Evolutionary conservation across 2,888 invertebrate genomes (phyloP), one percentile per base, ranked within the genome.

Genomic region (Mechanitis mazaeus): DNA sequence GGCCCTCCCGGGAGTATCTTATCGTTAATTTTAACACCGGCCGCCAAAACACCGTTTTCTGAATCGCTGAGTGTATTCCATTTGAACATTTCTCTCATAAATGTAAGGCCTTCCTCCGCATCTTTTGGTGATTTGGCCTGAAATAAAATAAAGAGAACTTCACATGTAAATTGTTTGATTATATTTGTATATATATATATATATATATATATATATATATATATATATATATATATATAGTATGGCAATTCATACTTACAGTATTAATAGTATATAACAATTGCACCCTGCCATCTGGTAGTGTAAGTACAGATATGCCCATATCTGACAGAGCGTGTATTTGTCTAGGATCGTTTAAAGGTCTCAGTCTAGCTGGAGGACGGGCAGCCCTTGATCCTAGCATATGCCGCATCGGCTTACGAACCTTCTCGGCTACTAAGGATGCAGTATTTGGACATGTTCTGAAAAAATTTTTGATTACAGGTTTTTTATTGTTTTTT

Each of bases 1-100:
- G 98, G 97, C 0, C 98, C 97, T 0, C 96, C 97, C 65, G 93
- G 76, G 62, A 84, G 77, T 7, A 88, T 67, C 31, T 71, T 75
- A 7, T 78, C 79, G 4, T 73, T 68, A 2, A 84, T 68, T 5
- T 72, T 75, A 2, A 88, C 76, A 0, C 79, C 88, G 2, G 79
- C 81, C 0, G 89, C 78, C 0, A 81, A 76, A 1, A 89, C 87
- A 1, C 87, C 87, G 68, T 86, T 87, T 56, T 87, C 89, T 28
- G 75, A 69, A 60, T 94, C 94, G 75, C 95, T 93, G 65, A 94
- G 85, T 71, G 95, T 95, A 58, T 96, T 96, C 69, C 97, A 89
- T 77, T 97, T 96, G 1, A 97, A 93, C 97, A 99, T 98, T 87
- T 99, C 98, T 76, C 97, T 96, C 97, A 99, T 98, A 80, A 99